Evolutionary conservation across 2,888 invertebrate species (phyloP).

Genomic region (Lasioglossum marginatum): DNA sequence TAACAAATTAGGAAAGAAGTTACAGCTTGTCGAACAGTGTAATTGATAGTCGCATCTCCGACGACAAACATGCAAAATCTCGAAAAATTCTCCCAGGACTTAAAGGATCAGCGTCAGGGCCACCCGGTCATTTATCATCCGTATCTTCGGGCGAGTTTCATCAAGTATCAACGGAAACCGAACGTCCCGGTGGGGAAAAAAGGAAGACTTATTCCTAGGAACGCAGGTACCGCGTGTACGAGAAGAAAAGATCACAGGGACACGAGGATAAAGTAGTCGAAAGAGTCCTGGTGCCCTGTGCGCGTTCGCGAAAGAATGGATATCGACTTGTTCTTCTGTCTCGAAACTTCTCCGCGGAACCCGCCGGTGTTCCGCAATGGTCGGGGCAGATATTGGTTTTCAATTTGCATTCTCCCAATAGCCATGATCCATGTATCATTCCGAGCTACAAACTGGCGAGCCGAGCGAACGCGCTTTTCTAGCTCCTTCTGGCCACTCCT

Average conservation of each 20-base stretch:
- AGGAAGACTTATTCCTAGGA: conserved; percentile 33
- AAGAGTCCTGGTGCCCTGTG: conserved; percentile 40
- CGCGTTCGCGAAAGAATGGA: conserved; percentile 35
- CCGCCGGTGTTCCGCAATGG: conserved; percentile 46
- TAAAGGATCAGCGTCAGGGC: conserved; percentile 8
- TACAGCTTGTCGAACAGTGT: background rate
- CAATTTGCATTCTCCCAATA: conserved; percentile 78
- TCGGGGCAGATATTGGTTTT: conserved; percentile 77
- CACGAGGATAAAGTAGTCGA: conserved; percentile 22
- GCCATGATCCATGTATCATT: conserved; percentile 70
- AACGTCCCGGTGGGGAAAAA: background rate
- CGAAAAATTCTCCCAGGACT: background rate
- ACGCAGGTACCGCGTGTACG: background rate
- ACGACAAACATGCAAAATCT: background rate
- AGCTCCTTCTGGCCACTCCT: conserved; percentile 6
- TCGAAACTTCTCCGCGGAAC: conserved; percentile 62
- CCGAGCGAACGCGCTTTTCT: conserved; percentile 22
- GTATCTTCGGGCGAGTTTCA: background rate
- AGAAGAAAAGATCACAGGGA: conserved; percentile 15
- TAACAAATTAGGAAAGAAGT: background rate
- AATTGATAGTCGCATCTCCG: background rate
- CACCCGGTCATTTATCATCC: conserved; percentile 12
- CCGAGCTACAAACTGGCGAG: conserved; percentile 63
- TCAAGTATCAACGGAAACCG: conserved; percentile 3
- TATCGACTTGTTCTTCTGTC: conserved; percentile 58